phyloP scores from a whole-genome alignment of 1,140 invertebrate genomes.

The Sweltsa coloradensis region DNA sequence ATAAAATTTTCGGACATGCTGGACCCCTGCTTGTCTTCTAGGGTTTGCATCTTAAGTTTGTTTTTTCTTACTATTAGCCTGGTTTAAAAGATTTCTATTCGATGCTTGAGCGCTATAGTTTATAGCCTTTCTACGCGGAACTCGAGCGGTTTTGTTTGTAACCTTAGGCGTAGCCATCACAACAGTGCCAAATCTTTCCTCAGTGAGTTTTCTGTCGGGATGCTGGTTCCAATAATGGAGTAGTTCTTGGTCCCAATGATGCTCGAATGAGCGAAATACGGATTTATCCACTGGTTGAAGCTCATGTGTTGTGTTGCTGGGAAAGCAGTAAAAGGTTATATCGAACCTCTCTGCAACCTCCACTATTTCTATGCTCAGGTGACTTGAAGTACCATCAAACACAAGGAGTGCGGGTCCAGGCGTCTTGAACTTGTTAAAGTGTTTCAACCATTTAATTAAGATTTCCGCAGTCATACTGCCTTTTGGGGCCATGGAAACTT shows the following conservation, averaged over 20 bases:
- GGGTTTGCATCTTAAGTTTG: no score
- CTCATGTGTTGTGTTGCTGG: conserved; percentile 29
- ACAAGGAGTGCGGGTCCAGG: conserved; percentile 23
- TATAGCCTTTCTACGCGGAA: no score
- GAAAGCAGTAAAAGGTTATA: conserved; percentile 26
- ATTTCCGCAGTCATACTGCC: conserved; percentile 25
- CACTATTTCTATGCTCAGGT: conserved; percentile 21
- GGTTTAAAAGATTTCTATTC: no score
- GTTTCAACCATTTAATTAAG: conserved; percentile 25
- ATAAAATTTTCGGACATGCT: no score
- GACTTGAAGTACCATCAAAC: conserved; percentile 26
- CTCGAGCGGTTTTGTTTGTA: no score
- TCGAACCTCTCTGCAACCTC: conserved; percentile 23
- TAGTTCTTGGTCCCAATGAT: conserved; percentile 27
- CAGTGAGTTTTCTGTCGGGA: no score
- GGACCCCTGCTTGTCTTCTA: no score
- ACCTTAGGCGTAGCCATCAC: no score
- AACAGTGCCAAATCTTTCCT: no score
- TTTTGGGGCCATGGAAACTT: conserved; percentile 24
- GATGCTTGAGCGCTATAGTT: no score
- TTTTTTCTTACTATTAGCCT: no score
- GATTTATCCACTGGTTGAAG: conserved; percentile 29
- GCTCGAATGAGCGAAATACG: conserved; percentile 25
- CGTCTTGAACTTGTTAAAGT: conserved; percentile 23
- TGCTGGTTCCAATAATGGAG: no score